Evolutionary conservation across 1,140 invertebrate genomes (phyloP).

Genomic region (Euura lappo): DNA sequence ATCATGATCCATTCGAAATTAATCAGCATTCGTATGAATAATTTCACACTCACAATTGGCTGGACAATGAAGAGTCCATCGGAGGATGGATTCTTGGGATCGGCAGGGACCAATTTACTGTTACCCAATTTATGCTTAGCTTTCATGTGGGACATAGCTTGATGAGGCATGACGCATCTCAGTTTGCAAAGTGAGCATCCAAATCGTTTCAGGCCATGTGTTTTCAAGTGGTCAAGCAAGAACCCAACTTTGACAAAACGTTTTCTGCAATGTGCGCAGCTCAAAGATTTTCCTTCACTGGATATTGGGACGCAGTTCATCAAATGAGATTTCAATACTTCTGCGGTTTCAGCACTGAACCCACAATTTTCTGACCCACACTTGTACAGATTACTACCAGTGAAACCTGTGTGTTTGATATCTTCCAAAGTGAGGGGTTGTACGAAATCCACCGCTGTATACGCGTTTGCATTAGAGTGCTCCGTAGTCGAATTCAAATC

Average conservation of each 20-base stretch:
- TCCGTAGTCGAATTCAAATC: slow-evolving; percentile 16
- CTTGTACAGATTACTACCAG: slow-evolving; percentile 57
- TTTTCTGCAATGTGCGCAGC: slow-evolving; percentile 63
- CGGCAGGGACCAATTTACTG: slow-evolving; percentile 57
- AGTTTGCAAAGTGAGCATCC: slow-evolving; percentile 61
- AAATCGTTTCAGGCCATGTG: slow-evolving; percentile 61
- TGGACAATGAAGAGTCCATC: slow-evolving; percentile 64
- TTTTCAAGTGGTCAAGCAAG: slow-evolving; percentile 57
- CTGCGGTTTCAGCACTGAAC: slow-evolving; percentile 37
- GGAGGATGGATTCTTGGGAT: slow-evolving; percentile 59
- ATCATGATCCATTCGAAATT: neutral
- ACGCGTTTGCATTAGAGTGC: neutral
- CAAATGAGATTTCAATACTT: slow-evolving; percentile 58
- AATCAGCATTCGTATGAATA: neutral
- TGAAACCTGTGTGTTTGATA: slow-evolving; percentile 49
- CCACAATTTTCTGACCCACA: slow-evolving; percentile 59
- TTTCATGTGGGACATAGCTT: slow-evolving; percentile 63
- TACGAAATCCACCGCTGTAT: slow-evolving; percentile 1
- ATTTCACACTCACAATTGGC: slow-evolving; percentile 47
- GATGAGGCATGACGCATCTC: slow-evolving; percentile 55
- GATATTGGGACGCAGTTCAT: slow-evolving; percentile 48
- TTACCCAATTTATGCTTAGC: slow-evolving; percentile 58
- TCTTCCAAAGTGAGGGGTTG: slow-evolving; percentile 46
- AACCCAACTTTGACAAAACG: slow-evolving; percentile 48
- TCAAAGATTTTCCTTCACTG: slow-evolving; percentile 35